Base-by-base conservation (phyloP, 2,797 vertebrate species). In the Anguilla marmorata region DNA sequence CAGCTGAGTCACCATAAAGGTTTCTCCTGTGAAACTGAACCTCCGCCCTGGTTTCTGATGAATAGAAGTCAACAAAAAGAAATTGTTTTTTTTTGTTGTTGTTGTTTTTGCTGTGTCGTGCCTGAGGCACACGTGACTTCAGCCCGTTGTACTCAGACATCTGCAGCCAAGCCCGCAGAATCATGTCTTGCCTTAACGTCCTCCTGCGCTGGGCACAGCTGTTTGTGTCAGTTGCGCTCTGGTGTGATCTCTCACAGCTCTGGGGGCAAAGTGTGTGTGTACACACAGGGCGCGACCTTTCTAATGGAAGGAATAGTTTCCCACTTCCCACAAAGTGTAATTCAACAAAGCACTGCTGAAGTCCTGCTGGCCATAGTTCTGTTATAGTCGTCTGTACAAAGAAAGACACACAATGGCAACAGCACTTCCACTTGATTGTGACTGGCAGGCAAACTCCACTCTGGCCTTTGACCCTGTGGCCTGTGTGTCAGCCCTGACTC, bases 391-490 rank as follows among this genome's bases (percentile, higher is more conserved):
- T 3, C 12, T 76, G 6, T 33, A 76, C 33, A 37, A 6, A 41
- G 33, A 76, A 76, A 76, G 3, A 21, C 37, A 19, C 74, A 4
- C 4, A 50, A 79, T 37, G 11, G 12, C 21, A n/a, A 82, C 33
- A 41, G 12, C 8, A 6, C 79, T 50, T 82, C 74, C 19, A 3
- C 33, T 0, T 58, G 56, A 58, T 58, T 58, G 21, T 48, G 74
- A 45, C 37, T 79, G 74, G 74, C 33, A 79, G 74, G 79, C 41
- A 82, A 82, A 82, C 79, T 82, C 33, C 3, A 79, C 4, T 41
- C 21, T 82, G 79, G 24, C 79, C 79, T 50, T 82, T 82, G 79
- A 82, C 41, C 41, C 79, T 48, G 74, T 45, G 74, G 9, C 45
- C 16, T 41, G 74, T 5, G 5, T 24, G 6, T 27, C 3, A 76